phyloP scores from a whole-genome alignment of 2,888 invertebrate species.

The Rhagonycha fulva region DNA sequence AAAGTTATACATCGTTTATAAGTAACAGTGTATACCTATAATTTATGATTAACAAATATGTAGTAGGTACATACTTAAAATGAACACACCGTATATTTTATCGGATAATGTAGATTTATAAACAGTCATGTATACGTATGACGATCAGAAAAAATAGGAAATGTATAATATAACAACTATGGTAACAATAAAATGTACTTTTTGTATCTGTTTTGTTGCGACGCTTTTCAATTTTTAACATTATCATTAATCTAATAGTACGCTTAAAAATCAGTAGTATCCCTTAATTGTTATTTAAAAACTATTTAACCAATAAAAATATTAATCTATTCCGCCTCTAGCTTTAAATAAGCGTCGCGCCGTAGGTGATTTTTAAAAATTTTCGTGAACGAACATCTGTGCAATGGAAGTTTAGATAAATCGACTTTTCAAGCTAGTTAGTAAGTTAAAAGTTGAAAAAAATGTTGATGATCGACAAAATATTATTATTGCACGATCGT shows the following conservation, averaged over 20 bases:
- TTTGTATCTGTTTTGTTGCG: neutral
- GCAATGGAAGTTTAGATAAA: too few relatives aligned
- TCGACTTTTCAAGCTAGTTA: too few relatives aligned
- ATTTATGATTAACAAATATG: too few relatives aligned
- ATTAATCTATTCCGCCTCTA: neutral
- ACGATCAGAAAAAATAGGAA: neutral
- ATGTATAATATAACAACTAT: too few relatives aligned
- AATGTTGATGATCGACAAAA: neutral
- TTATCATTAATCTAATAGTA: too few relatives aligned
- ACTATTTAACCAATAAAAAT: neutral
- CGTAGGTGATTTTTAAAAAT: neutral
- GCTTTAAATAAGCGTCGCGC: neutral
- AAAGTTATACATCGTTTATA: too few relatives aligned
- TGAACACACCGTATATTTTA: too few relatives aligned
- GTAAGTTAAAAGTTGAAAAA: neutral
- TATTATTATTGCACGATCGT: neutral
- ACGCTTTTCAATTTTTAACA: neutral
- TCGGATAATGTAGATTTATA: too few relatives aligned
- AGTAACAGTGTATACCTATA: too few relatives aligned
- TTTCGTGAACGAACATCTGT: too few relatives aligned
- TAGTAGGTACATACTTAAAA: too few relatives aligned
- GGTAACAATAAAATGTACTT: neutral
- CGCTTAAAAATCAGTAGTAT: too few relatives aligned
- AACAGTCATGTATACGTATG: neutral
- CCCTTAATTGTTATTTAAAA: neutral